Base-by-base conservation (phyloP, 2,113 vertebrate species). In the Macrotus californicus region DNA sequence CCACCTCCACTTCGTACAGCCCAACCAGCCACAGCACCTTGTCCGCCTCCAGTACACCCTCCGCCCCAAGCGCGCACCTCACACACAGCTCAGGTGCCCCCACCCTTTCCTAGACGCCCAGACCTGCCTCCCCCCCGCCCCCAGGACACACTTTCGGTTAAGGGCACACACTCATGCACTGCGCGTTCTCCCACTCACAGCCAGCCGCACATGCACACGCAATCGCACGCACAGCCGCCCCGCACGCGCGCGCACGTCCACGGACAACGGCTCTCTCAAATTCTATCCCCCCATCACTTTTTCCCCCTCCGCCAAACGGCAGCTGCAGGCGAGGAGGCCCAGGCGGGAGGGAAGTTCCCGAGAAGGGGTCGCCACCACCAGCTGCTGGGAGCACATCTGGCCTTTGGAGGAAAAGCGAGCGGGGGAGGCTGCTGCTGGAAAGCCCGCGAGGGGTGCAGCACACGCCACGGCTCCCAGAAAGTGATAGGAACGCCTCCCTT, bases 301-400 rank as follows among this genome's bases (percentile, higher is more conserved):
- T 46, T 9, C 24, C 15, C 34, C 50, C 39, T 54, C n/a, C 16
- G 15, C 50, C 80, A 69, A 93, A 61, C 7, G 59, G 86, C 72
- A 91, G 82, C 59, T 80, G 39, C 34, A 64, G 66, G 34, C 18
- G 21, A 48, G 48, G 36, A 75, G 59, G 61, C 81, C 72, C 56
- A 10, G 29, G 93, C 8, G 3, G 43, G 59, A 91, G 48, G 73
- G 48, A 56, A 29, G 73, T 43, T 94, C 46, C 75, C 3, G 34
- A 26, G 59, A 54, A 85, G 50, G 79, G 75, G 90, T 59, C 10
- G 43, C 69, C 66, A 31, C 90, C 43, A 26, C 93, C 75, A 36
- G 91, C 94, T 86, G 80, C 87, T 48, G 48, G 69, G 43, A 85
- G 29, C 26, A 9, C n/a, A 76, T 41, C 92, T 94, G 96, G 64